Conservation (phyloP, 2,797 vertebrate species). For the Tapera naevia region DNA sequence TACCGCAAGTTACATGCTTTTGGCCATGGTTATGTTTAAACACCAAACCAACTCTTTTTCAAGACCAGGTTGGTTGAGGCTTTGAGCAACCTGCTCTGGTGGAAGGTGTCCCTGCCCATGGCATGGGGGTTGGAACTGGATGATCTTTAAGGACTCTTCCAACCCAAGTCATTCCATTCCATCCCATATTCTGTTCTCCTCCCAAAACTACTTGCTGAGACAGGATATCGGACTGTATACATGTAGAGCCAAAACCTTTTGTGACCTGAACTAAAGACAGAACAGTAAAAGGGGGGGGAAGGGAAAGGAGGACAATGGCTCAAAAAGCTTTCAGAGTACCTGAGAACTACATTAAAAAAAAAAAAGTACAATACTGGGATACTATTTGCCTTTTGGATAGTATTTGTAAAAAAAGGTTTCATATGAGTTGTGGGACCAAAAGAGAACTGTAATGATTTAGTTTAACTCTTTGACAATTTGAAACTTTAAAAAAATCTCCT, state of each 20-base stretch:
- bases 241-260: neutral
- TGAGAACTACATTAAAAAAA: neutral
- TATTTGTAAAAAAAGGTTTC: neutral
- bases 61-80: too few species aligned
- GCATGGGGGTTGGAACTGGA: too few species aligned
- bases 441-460: neutral
- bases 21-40: neutral
- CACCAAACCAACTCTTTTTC: neutral
- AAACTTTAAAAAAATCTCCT: neutral
- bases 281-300: too few species aligned
- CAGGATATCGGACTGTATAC: neutral
- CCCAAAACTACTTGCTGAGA: neutral
- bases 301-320: neutral
- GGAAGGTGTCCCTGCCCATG: too few species aligned
- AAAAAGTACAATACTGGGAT: neutral
- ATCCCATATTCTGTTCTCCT: neutral
- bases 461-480: neutral
- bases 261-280: neutral
- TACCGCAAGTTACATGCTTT: neutral
- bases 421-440: neutral
- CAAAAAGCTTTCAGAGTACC: neutral
- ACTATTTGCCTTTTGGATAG: neutral
- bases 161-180: too few species aligned
- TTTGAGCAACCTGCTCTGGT: too few species aligned
- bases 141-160: too few species aligned